phyloP scores from a whole-genome alignment of 2,888 invertebrate species.

The Zhuqinia jingwanae region DNA sequence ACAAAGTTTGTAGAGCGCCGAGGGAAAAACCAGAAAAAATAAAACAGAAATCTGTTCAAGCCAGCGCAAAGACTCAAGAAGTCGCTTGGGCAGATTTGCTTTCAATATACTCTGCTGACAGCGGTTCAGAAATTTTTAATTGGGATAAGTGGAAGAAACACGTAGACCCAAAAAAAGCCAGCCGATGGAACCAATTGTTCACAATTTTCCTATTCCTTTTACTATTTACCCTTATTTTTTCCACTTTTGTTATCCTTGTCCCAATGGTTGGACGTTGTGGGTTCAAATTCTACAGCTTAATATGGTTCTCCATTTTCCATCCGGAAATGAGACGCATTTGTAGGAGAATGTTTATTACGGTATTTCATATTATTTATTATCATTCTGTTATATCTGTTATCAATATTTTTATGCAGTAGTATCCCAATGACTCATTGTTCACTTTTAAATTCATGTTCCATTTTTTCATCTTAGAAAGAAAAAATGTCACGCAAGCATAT shows the following conservation, averaged over 20 bases:
- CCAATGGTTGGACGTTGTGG: neutral
- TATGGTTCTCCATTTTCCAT: constrained; percentile 45
- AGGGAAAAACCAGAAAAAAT: constrained; percentile 45
- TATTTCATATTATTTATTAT: neutral
- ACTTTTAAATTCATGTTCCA: too few relatives aligned
- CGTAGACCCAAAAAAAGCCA: neutral
- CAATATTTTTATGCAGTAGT: neutral
- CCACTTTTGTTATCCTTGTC: neutral
- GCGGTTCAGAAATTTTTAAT: constrained; percentile 3
- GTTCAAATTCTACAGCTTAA: constrained; percentile 36
- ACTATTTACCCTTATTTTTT: neutral
- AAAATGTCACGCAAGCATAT: constrained; percentile 46
- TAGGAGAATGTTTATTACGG: constrained; percentile 39
- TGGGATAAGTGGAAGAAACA: neutral
- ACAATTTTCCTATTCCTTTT: neutral
- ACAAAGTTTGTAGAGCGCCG: constrained; percentile 46
- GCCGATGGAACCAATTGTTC: neutral
- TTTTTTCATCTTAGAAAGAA: constrained; percentile 66
- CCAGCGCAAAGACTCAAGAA: neutral
- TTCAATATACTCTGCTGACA: constrained; percentile 40
- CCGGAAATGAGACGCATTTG: constrained; percentile 46
- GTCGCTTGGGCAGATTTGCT: constrained; percentile 42
- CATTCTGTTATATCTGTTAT: too few relatives aligned
- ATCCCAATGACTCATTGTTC: neutral
- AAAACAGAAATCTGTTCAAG: neutral